Conservation (phyloP, 2,797 vertebrate genomes). For the Eurystomus glaucurus region DNA sequence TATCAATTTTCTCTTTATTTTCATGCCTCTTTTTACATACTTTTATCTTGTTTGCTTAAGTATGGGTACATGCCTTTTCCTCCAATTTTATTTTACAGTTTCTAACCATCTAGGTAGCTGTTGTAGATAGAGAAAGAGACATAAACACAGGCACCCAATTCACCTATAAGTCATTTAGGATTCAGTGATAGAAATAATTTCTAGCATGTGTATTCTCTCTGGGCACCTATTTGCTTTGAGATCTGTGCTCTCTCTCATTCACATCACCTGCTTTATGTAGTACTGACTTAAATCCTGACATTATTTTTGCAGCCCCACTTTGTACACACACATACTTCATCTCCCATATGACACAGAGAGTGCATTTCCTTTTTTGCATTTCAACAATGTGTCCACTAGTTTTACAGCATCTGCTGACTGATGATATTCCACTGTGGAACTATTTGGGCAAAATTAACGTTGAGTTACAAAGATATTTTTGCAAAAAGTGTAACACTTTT, state of each 20-base stretch:
- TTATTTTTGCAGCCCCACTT: not conserved
- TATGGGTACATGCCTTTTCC: not conserved
- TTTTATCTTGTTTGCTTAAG: not conserved
- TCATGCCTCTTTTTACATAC: not conserved
- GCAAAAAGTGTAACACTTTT: not conserved
- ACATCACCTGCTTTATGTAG: not conserved
- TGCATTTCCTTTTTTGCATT: not conserved
- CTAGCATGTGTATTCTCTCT: not conserved
- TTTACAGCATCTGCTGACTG: constrained; percentile 5
- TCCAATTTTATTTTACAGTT: not conserved
- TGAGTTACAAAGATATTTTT: constrained; percentile 13
- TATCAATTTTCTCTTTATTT: not conserved
- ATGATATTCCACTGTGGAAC: not conserved
- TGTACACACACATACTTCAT: not conserved
- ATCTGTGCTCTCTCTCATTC: not conserved
- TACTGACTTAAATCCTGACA: not conserved
- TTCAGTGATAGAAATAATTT: constrained; percentile 36
- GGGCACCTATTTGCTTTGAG: not conserved
- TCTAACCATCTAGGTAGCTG: not conserved
- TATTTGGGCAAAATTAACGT: constrained; percentile 25
- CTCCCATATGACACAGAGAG: not conserved
- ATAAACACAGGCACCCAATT: not conserved
- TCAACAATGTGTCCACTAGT: not conserved
- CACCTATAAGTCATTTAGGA: not conserved
- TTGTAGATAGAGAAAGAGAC: not conserved